Conservation (phyloP, 2,888 invertebrate genomes). For the Andrena bicolor region DNA sequence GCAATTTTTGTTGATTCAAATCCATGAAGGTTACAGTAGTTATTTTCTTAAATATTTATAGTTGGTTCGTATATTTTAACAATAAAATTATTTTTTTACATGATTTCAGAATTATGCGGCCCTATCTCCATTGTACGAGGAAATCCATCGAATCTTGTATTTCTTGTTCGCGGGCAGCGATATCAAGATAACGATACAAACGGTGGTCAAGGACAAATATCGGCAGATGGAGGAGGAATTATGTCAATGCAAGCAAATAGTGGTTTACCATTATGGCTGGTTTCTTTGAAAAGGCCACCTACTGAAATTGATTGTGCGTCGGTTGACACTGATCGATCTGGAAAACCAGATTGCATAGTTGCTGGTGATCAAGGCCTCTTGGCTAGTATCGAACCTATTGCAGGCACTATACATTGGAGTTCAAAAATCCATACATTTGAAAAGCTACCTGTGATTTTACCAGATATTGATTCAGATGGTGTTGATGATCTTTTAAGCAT, state of each 20-base stretch:
- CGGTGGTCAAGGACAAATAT: conserved; percentile 77
- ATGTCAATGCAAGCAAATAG: conserved; percentile 89
- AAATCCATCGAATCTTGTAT: conserved; percentile 87
- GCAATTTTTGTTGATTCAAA: too few species aligned
- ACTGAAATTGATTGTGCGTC: conserved; percentile 90
- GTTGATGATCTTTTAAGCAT: conserved; percentile 89
- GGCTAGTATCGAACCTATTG: conserved; percentile 87
- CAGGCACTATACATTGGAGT: conserved; percentile 87
- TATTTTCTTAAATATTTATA: too few species aligned
- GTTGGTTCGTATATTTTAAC: neutral
- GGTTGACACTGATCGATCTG: conserved; percentile 90
- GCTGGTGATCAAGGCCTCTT: conserved; percentile 90
- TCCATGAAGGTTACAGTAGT: too few species aligned
- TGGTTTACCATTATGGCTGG: conserved; percentile 91
- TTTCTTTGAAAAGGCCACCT: conserved; percentile 89
- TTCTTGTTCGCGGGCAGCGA: conserved; percentile 89
- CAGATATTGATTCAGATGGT: conserved; percentile 91
- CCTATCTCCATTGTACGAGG: conserved; percentile 80
- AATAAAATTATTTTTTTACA: conserved; percentile 10
- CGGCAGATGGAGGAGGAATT: conserved; percentile 88
- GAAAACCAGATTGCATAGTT: conserved; percentile 91
- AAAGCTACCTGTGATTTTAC: conserved; percentile 90
- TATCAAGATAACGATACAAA: conserved; percentile 72
- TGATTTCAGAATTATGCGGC: conserved; percentile 81
- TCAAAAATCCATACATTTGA: conserved; percentile 88